These are phyloP conservation scores for Tapirus terrestris DNA, from an alignment of 2,113 vertebrate genomes.

Conservation along the genomic window DNA sequence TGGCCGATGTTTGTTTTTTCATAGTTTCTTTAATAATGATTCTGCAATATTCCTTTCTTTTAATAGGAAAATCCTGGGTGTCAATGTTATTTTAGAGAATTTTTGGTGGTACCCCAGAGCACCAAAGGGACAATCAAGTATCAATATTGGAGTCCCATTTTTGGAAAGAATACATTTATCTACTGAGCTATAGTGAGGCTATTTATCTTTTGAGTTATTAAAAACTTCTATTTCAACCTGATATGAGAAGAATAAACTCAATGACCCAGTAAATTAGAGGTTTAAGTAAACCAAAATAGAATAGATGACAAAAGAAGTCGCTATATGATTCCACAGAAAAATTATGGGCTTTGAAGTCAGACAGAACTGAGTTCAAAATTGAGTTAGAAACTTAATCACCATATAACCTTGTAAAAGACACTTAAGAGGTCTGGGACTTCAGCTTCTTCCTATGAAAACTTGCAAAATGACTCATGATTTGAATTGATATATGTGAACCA, in stretches of 20 bases:
- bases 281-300: background rate
- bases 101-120: background rate
- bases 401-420: background rate
- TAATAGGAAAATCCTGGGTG: background rate
- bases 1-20: background rate
- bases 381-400: background rate
- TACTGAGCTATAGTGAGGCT: background rate
- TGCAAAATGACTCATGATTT: background rate
- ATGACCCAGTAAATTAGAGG: background rate
- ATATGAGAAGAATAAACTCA: slow-evolving; percentile 18
- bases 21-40: background rate
- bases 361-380: background rate
- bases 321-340: background rate
- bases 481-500: background rate
- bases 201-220: background rate
- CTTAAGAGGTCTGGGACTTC: background rate
- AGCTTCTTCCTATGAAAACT: background rate
- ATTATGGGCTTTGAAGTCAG: background rate
- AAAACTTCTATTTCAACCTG: background rate
- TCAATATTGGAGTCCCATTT: background rate
- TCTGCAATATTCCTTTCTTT: background rate
- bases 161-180: background rate
- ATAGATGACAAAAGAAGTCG: background rate
- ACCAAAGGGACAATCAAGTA: background rate
- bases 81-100: background rate